Percentiles rank a stretch among this genome's conserved stretches.
Evolutionary conservation across 2,113 vertebrate species (phyloP).

Genomic region (Notothenia rossii): DNA sequence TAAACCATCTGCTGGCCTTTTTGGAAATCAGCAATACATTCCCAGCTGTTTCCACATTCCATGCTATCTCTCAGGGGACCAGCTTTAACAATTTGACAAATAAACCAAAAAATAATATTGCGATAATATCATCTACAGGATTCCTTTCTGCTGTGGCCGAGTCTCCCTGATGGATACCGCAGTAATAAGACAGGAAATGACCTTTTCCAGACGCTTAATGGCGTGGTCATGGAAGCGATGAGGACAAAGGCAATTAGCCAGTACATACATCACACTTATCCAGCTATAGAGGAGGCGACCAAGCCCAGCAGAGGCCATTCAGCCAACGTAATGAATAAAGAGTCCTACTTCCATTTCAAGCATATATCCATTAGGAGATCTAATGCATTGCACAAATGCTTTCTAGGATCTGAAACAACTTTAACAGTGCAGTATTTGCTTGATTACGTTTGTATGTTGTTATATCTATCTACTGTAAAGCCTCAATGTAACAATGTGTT

Average conservation of each 20-base stretch:
- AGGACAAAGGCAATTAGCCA: constrained; percentile 78
- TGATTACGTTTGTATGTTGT: constrained; percentile 16
- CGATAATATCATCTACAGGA: constrained; percentile 38
- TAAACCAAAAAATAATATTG: constrained; percentile 53
- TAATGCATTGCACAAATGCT: constrained; percentile 35
- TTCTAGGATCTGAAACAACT: constrained; percentile 14
- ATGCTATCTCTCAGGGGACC: constrained; percentile 35
- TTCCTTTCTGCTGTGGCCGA: constrained; percentile 37
- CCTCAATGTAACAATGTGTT: background rate
- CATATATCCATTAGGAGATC: constrained; percentile 52
- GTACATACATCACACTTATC: constrained; percentile 77
- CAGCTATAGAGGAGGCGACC: constrained; percentile 67
- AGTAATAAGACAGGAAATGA: constrained; percentile 65
- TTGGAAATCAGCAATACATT: constrained; percentile 51
- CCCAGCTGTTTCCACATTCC: constrained; percentile 70
- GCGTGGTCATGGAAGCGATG: constrained; percentile 65
- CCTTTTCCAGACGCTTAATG: constrained; percentile 70
- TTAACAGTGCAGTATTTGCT: constrained; percentile 17
- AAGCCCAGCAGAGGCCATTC: constrained; percentile 64
- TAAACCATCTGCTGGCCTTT: constrained; percentile 57
- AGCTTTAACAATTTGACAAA: constrained; percentile 53
- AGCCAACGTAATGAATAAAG: constrained; percentile 64
- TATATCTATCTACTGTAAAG: background rate
- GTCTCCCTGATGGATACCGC: constrained; percentile 41
- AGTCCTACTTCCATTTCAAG: constrained; percentile 53